Conservation (phyloP, 2,888 invertebrate species). For the Drosophila lutescens region DNA sequence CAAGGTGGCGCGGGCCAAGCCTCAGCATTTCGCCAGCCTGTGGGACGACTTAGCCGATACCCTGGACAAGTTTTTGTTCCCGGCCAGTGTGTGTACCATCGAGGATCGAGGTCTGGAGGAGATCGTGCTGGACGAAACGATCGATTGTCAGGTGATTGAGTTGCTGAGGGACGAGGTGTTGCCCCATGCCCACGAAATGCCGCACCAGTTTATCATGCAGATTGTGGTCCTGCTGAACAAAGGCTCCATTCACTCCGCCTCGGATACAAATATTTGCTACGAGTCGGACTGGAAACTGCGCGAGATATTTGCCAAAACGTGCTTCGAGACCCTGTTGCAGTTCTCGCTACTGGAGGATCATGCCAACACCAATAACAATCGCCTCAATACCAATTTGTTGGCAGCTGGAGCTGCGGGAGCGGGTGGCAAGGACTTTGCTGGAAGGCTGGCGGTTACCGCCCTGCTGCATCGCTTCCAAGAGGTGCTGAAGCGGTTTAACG, state of each 20-base stretch:
- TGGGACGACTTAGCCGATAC: conserved; percentile 95
- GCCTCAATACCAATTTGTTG: conserved; percentile 73
- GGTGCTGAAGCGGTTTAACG: conserved; percentile 94
- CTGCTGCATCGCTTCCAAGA: conserved; percentile 96
- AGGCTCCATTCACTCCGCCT: conserved; percentile 93
- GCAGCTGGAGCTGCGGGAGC: conserved; percentile 49
- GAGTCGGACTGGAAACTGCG: conserved; percentile 92
- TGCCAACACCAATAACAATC: conserved; percentile 81
- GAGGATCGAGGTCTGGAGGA: conserved; percentile 87
- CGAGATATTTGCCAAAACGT: conserved; percentile 98
- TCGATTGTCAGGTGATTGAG: conserved; percentile 93
- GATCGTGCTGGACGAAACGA: conserved; percentile 89
- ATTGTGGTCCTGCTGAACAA: conserved; percentile 93
- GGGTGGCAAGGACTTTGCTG: conserved; percentile 87
- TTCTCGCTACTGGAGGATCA: conserved; percentile 93
- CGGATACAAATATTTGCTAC: conserved; percentile 87
- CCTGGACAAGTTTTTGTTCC: conserved; percentile 96
- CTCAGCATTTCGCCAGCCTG: conserved; percentile 90
- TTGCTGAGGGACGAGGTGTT: conserved; percentile 92
- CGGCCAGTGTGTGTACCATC: conserved; percentile 86
- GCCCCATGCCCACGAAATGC: conserved; percentile 91
- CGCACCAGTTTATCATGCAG: conserved; percentile 92
- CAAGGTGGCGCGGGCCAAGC: conserved; percentile 92
- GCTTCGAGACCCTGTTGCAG: conserved; percentile 97
- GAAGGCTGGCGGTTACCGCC: conserved; percentile 94